Percentiles rank a stretch among this genome's conserved stretches.
Evolutionary conservation across 1,140 invertebrate species (phyloP).

Genomic region (Belonocnema kinseyi): DNA sequence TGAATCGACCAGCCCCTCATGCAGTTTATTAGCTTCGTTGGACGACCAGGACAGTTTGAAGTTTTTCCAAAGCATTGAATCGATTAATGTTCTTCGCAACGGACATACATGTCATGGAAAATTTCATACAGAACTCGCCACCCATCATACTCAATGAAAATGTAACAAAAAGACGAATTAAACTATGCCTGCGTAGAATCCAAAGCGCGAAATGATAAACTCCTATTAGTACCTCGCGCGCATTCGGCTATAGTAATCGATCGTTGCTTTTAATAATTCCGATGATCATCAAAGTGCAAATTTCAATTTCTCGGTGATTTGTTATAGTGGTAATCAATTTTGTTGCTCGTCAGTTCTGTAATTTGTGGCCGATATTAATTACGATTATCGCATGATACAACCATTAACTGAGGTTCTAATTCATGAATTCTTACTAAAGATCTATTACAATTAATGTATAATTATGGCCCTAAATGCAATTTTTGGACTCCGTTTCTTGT

Average conservation of each 20-base stretch:
- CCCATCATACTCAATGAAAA: neutral
- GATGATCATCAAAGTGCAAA: slow-evolving; percentile 14
- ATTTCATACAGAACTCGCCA: slow-evolving; percentile 11
- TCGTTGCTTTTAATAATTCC: slow-evolving; percentile 22
- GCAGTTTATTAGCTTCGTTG: slow-evolving; percentile 24
- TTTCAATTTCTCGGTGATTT: slow-evolving; percentile 23
- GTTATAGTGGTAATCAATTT: slow-evolving; percentile 21
- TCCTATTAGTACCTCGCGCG: slow-evolving; percentile 4
- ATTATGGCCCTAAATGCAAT: neutral
- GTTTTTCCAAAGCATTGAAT: slow-evolving; percentile 20
- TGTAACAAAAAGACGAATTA: slow-evolving; percentile 11
- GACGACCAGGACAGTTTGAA: slow-evolving; percentile 21
- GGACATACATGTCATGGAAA: slow-evolving; percentile 5
- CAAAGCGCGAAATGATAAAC: slow-evolving; percentile 26
- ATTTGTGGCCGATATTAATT: neutral
- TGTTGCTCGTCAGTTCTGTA: slow-evolving; percentile 2
- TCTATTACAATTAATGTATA: neutral
- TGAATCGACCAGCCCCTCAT: slow-evolving; percentile 23
- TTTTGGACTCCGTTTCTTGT: too few species aligned
- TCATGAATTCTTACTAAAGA: slow-evolving; percentile 4
- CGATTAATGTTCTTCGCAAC: slow-evolving; percentile 19
- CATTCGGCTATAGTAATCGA: neutral
- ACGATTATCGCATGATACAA: neutral
- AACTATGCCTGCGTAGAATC: neutral
- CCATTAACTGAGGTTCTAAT: neutral